Conservation (phyloP, 1,140 invertebrate species). For the Drosophila bocqueti region DNA sequence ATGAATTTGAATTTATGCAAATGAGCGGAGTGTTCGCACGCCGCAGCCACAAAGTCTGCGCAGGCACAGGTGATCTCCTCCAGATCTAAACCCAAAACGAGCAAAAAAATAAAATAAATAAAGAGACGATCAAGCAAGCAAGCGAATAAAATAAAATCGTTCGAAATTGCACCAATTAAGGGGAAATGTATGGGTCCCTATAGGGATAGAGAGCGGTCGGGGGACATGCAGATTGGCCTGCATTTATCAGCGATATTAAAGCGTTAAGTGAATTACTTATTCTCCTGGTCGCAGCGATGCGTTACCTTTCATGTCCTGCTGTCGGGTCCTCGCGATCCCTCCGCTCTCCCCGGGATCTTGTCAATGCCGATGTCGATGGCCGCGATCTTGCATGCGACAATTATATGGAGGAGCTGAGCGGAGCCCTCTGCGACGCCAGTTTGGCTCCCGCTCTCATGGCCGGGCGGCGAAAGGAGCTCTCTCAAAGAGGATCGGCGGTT, state of each 20-base stretch:
- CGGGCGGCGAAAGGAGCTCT: slow-evolving; percentile 32
- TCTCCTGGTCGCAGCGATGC: slow-evolving; percentile 68
- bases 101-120: slow-evolving; percentile 16
- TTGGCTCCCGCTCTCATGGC: slow-evolving; percentile 69
- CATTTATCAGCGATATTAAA: slow-evolving; percentile 84
- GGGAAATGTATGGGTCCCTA: slow-evolving; percentile 51
- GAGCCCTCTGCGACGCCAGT: slow-evolving; percentile 64
- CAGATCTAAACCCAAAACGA: not conserved
- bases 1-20: slow-evolving; percentile 68
- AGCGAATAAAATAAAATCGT: slow-evolving; percentile 80
- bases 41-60: slow-evolving; percentile 77
- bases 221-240: slow-evolving; percentile 50
- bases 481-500: slow-evolving; percentile 16
- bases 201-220: not conserved
- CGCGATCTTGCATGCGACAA: slow-evolving; percentile 81
- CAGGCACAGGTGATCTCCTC: slow-evolving; percentile 49
- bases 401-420: slow-evolving; percentile 55
- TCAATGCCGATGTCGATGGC: slow-evolving; percentile 61
- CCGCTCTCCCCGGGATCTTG: slow-evolving; percentile 21
- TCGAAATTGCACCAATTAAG: slow-evolving; percentile 83
- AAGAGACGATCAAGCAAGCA: slow-evolving; percentile 23
- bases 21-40: slow-evolving; percentile 72
- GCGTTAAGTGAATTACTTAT: slow-evolving; percentile 85
- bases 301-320: slow-evolving; percentile 77
- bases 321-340: slow-evolving; percentile 25